Percentiles rank a stretch among this genome's conserved stretches.
Evolutionary conservation across 1,140 invertebrate genomes (phyloP).

Genomic region (Drosophila miranda): DNA sequence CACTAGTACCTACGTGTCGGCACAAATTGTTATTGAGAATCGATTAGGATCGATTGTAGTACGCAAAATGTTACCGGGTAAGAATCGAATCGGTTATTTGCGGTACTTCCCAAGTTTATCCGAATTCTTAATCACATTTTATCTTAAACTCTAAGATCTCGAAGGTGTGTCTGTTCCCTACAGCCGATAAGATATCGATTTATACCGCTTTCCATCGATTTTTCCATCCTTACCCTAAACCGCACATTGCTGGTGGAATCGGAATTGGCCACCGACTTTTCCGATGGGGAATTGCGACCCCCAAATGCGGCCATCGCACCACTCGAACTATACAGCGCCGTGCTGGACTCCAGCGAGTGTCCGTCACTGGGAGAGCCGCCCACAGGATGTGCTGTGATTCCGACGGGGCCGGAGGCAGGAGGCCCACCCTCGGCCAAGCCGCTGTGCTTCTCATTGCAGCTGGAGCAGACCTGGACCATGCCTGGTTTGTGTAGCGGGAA

Average conservation of each 20-base stretch:
- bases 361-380: constrained; percentile 26
- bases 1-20: background rate
- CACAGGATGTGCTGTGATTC: constrained; percentile 22
- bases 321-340: constrained; percentile 50
- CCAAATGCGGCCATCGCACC: constrained; percentile 40
- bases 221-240: constrained; percentile 68
- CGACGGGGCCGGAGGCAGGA: constrained; percentile 7
- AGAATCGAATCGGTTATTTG: no score
- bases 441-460: constrained; percentile 85
- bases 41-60: background rate
- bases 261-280: constrained; percentile 78
- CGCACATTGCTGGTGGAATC: constrained; percentile 80
- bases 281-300: constrained; percentile 75
- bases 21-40: constrained; percentile 67
- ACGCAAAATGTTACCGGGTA: no score
- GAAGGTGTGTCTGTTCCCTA: no score
- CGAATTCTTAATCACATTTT: no score
- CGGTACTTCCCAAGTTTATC: no score
- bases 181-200: no score
- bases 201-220: no score
- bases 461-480: constrained; percentile 92
- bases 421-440: constrained; percentile 70
- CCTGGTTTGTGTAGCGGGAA: constrained; percentile 75
- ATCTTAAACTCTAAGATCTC: no score
- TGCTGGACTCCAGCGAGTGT: constrained; percentile 54